Evolutionary conservation across 1,140 invertebrate species (phyloP).

Genomic region (Plectus sambesii): DNA sequence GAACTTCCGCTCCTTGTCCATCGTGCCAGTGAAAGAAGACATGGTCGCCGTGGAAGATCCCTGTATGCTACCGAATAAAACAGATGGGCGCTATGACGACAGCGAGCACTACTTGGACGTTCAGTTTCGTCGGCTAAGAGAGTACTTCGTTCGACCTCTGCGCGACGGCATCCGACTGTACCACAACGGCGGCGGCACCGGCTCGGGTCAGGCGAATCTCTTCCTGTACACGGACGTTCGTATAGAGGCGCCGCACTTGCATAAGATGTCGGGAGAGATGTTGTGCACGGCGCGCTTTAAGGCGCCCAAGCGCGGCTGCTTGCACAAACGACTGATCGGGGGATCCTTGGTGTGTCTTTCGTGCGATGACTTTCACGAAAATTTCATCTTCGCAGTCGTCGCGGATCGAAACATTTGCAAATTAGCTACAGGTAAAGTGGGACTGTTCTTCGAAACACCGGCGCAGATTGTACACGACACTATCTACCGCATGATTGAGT

Average conservation of each 20-base stretch:
- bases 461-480: neutral
- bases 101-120: conserved; percentile 63
- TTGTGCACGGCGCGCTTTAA: conserved; percentile 8
- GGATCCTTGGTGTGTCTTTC: conserved; percentile 64
- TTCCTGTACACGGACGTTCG: conserved; percentile 11
- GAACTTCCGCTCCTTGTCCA: conserved; percentile 41
- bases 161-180: conserved; percentile 46
- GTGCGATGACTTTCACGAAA: conserved; percentile 55
- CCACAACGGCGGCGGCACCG: conserved; percentile 3
- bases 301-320: conserved; percentile 12
- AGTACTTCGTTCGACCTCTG: conserved; percentile 55
- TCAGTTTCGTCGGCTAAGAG: conserved; percentile 62
- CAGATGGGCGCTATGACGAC: conserved; percentile 54
- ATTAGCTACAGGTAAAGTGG: conserved; percentile 50
- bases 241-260: conserved; percentile 4
- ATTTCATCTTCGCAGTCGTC: conserved; percentile 58
- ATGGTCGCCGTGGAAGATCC: conserved; percentile 28
- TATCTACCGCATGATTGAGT: conserved; percentile 48
- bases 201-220: neutral
- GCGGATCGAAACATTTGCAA: conserved; percentile 51
- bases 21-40: conserved; percentile 42
- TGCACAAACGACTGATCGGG: conserved; percentile 55
- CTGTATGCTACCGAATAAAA: conserved; percentile 55
- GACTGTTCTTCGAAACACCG: conserved; percentile 46
- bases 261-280: conserved; percentile 14